Percentiles rank a stretch among this genome's conserved stretches.
Evolutionary conservation across 2,888 invertebrate species (phyloP).

Genomic region (Synanthedon tipuliformis): DNA sequence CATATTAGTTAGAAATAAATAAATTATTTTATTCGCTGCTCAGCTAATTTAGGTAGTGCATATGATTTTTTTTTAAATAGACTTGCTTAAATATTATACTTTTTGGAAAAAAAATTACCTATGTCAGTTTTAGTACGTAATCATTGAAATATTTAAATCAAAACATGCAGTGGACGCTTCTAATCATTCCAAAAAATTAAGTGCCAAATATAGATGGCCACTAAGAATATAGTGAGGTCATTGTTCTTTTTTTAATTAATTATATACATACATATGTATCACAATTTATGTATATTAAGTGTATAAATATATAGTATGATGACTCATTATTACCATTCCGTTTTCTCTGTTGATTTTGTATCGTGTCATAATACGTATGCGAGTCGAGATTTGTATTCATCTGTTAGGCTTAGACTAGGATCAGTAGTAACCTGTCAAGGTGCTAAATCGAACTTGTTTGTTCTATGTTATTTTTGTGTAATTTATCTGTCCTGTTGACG

Average conservation of each 20-base stretch:
- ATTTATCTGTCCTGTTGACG: slow-evolving; percentile 28
- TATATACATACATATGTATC: not conserved
- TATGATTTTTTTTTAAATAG: slow-evolving; percentile 19
- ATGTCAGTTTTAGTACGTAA: too few relatives aligned
- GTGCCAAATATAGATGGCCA: slow-evolving; percentile 60
- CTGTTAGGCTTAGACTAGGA: slow-evolving; percentile 20
- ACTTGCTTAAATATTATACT: too few relatives aligned
- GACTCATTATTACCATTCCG: slow-evolving; percentile 22
- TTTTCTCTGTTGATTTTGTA: slow-evolving; percentile 40
- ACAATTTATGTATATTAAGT: slow-evolving; percentile 9
- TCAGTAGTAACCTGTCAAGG: slow-evolving; percentile 52
- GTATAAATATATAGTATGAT: slow-evolving; percentile 8
- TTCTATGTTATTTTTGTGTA: slow-evolving; percentile 1
- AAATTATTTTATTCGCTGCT: not conserved
- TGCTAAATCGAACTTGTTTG: slow-evolving; percentile 49
- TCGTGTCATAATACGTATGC: slow-evolving; percentile 11
- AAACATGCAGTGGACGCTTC: too few relatives aligned
- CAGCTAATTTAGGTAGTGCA: slow-evolving; percentile 18
- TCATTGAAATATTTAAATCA: too few relatives aligned
- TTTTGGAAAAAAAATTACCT: too few relatives aligned
- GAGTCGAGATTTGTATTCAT: not conserved
- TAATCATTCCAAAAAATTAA: slow-evolving; percentile 55
- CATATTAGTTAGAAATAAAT: not conserved
- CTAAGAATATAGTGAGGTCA: slow-evolving; percentile 29
- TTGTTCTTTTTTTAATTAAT: slow-evolving; percentile 22